Evolutionary conservation across 2,797 vertebrate genomes (phyloP), one percentile per base, ranked within the genome.

Genomic region (Acomys russatus): DNA sequence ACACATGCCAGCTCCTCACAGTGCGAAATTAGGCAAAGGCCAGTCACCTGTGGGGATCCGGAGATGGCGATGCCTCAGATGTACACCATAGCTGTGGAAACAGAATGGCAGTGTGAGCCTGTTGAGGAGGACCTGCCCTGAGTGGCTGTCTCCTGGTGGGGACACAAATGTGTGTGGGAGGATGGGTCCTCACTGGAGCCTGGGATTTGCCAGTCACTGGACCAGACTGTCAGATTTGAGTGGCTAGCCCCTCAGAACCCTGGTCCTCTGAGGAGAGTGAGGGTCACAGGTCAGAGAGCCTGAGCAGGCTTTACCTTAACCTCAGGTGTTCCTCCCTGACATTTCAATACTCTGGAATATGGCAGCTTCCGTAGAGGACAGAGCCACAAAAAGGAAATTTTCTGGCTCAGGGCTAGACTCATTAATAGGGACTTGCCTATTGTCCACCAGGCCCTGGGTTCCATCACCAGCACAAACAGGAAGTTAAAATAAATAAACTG

Each of bases 1-100:
- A 83, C 11, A 35, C 44, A 71, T 22, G 33, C 71, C 71, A 70
- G 30, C 1, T 83, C 66, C 70, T 61, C 44, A 3, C 0, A 0
- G 59, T 49, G 78, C 89, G 70, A 90, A 88, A 54, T 33, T 64
- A 93, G 63, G 93, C 85, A 95, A 90, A 82, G 30, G 54, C 7
- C 20, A 30, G 63, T 96, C 94, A 90, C 90, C 18, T n/a, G 64
- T 66, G 25, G 76, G 76, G 90, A 96, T 90, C 15, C 38, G 28
- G 85, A 93, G 93, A 92, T 49, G 30, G 84, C 94, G 78, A 38
- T 64, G 61, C 38, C 84, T 94, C 78, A 17, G 64, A 76, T 88
- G 88, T 51, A 78, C 1, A 14, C 6, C 30, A 77, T 22, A 61
- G 22, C 54, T 59, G 14, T 4, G 20, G 68, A 33, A 59, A 17